phyloP scores from a whole-genome alignment of 2,888 invertebrate species.

The Craniophora ligustri region DNA sequence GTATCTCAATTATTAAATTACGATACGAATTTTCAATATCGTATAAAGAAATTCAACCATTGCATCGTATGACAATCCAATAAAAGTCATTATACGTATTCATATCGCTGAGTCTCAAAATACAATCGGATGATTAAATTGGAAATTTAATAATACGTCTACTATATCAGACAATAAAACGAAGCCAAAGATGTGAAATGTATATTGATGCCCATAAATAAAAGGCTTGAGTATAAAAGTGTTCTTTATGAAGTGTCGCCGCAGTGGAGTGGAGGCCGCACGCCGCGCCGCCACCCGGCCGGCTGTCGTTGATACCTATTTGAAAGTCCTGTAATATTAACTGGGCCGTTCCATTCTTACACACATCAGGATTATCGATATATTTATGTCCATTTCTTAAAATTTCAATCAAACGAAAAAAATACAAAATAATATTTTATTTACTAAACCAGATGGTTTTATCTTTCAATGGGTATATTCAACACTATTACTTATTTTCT shows the following conservation, averaged over 20 bases:
- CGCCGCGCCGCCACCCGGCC: slow-evolving; percentile 59
- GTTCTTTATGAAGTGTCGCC: slow-evolving; percentile 87
- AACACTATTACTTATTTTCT: slow-evolving; percentile 5
- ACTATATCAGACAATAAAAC: slow-evolving; percentile 76
- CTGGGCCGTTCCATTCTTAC: slow-evolving; percentile 64
- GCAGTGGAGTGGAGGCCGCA: slow-evolving; percentile 66
- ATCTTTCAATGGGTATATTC: neutral
- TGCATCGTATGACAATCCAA: slow-evolving; percentile 1
- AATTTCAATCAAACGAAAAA: neutral
- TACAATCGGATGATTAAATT: slow-evolving; percentile 60
- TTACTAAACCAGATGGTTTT: neutral
- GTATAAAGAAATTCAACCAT: slow-evolving; percentile 22
- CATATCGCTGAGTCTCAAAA: slow-evolving; percentile 27
- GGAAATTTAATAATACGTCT: slow-evolving; percentile 73
- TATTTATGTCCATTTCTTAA: slow-evolving; percentile 38
- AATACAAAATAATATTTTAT: neutral
- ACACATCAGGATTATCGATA: slow-evolving; percentile 67
- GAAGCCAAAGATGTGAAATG: slow-evolving; percentile 81
- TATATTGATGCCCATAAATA: slow-evolving; percentile 86
- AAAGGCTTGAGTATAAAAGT: slow-evolving; percentile 87
- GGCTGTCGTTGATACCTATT: slow-evolving; percentile 84
- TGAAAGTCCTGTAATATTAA: slow-evolving; percentile 85
- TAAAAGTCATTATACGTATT: slow-evolving; percentile 24
- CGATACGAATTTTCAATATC: slow-evolving; percentile 3
- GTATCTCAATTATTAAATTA: slow-evolving; percentile 22